Conservation (phyloP, 2,888 invertebrate species). For the Zonitis immaculata region DNA sequence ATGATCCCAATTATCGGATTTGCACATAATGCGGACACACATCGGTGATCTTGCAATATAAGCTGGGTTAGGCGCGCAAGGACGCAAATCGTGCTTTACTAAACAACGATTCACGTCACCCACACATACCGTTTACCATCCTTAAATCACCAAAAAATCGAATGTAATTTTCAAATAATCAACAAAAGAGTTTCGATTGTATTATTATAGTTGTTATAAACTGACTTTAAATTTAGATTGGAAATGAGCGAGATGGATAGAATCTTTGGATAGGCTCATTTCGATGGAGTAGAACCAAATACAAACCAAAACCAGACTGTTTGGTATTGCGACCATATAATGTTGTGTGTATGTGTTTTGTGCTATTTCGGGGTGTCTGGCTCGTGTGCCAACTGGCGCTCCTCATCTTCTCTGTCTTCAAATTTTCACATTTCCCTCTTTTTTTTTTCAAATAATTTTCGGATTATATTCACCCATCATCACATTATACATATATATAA, state of each 20-base stretch:
- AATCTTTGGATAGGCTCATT: not conserved
- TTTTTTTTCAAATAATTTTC: too few species aligned
- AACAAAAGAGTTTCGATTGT: not conserved
- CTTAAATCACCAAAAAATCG: not conserved
- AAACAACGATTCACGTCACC: slow-evolving; percentile 25
- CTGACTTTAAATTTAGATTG: not conserved
- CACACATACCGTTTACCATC: slow-evolving; percentile 17
- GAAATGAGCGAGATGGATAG: not conserved
- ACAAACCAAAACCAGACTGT: slow-evolving; percentile 31
- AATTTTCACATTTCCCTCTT: not conserved
- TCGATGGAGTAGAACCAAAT: slow-evolving; percentile 11
- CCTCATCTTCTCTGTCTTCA: slow-evolving; percentile 22
- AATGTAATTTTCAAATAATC: not conserved
- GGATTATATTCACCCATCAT: too few species aligned
- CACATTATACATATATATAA: too few species aligned
- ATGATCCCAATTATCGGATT: slow-evolving; percentile 45
- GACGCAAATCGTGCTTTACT: slow-evolving; percentile 30
- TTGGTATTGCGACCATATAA: slow-evolving; percentile 40
- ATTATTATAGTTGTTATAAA: not conserved
- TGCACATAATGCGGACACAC: slow-evolving; percentile 43
- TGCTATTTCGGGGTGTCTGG: slow-evolving; percentile 47
- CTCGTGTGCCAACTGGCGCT: slow-evolving; percentile 43
- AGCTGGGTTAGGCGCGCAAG: slow-evolving; percentile 41
- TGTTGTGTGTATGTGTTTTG: slow-evolving; percentile 25
- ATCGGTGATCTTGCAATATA: slow-evolving; percentile 26